Conservation (phyloP, 2,113 vertebrate species). For the Myotis yumanensis region DNA sequence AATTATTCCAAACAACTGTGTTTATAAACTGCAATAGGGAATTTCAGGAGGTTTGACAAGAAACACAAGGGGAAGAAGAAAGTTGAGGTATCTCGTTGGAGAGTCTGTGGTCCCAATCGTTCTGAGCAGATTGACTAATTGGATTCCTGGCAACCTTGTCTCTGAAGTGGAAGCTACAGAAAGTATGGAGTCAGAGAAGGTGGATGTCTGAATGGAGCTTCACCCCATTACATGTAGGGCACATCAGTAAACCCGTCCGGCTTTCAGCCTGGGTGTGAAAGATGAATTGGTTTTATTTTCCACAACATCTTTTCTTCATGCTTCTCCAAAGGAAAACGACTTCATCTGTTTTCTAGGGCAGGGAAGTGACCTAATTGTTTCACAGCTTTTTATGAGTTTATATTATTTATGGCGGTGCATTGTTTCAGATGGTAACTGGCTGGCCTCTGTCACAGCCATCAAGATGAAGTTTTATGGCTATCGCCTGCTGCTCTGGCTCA, state of each 20-base stretch:
- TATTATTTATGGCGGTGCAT: constrained; percentile 68
- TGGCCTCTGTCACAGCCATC: constrained; percentile 56
- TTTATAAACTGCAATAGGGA: neutral
- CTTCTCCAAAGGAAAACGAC: constrained; percentile 67
- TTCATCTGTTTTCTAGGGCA: constrained; percentile 51
- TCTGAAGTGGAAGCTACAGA: neutral
- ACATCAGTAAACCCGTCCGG: constrained; percentile 36
- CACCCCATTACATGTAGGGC: neutral
- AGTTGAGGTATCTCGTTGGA: neutral
- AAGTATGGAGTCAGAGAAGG: too few relatives aligned
- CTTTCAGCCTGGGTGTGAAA: constrained; percentile 51
- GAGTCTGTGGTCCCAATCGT: neutral
- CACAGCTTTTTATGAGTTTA: constrained; percentile 71
- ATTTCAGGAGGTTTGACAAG: neutral
- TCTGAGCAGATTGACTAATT: too few relatives aligned
- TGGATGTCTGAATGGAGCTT: neutral
- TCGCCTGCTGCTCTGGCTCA: neutral
- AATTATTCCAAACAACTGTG: neutral
- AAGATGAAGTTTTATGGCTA: constrained; percentile 53
- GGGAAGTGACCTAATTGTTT: constrained; percentile 81
- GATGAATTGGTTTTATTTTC: constrained; percentile 36
- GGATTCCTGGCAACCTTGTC: neutral
- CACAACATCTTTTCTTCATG: constrained; percentile 20
- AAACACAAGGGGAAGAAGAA: neutral
- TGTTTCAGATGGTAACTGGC: constrained; percentile 76